These are phyloP conservation scores for Pitta sordida DNA, from an alignment of 2,113 vertebrate species.

Conservation along the genomic window DNA sequence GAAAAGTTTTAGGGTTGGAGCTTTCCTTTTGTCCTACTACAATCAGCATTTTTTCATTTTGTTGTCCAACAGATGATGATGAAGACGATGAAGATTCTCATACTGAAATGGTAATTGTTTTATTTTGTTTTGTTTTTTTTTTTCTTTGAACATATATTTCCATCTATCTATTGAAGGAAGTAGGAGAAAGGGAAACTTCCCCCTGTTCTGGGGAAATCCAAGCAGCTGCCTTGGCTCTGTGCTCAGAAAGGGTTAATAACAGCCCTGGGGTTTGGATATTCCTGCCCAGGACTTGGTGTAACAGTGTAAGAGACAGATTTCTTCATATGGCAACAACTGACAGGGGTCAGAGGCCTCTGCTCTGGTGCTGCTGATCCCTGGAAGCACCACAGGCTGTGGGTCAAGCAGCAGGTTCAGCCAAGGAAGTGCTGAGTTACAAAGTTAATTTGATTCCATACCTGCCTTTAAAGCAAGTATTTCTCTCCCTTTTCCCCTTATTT, in stretches of 20 bases:
- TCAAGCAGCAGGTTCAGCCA: not conserved
- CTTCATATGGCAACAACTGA: not conserved
- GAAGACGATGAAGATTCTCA: not conserved
- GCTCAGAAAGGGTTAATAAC: not conserved
- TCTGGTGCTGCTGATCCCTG: not conserved
- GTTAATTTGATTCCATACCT: not conserved
- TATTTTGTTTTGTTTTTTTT: no score
- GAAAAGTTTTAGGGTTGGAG: not conserved
- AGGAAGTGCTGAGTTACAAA: not conserved
- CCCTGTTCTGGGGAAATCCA: not conserved
- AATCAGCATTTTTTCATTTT: not conserved
- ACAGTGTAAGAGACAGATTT: not conserved
- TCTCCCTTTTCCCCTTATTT: not conserved
- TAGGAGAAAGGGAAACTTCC: not conserved
- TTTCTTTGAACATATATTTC: not conserved
- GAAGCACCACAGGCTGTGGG: not conserved
- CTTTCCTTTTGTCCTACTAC: not conserved
- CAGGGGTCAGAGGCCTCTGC: not conserved
- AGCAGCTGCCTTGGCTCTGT: not conserved
- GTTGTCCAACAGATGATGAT: constrained; percentile 38
- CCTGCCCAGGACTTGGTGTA: not conserved
- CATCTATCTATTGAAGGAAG: not conserved
- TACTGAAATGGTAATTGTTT: constrained; percentile 47
- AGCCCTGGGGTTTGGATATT: not conserved
- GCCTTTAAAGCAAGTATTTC: not conserved